phyloP scores from a whole-genome alignment of 35 echinoderm and acorn worm species.

The Hemicentrotus pulcherrimus region DNA sequence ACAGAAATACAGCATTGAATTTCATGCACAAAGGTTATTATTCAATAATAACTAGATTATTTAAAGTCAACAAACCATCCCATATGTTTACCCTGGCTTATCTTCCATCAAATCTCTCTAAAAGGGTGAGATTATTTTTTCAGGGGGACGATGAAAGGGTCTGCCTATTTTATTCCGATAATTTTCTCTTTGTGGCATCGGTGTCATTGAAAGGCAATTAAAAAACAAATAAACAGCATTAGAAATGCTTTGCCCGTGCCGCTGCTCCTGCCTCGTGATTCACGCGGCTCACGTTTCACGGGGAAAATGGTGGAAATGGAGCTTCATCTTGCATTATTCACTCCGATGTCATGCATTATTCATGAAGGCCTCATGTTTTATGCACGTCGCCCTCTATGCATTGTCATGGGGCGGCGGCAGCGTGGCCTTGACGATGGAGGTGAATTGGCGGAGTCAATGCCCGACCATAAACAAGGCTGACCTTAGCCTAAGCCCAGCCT shows the following conservation, averaged over 20 bases:
- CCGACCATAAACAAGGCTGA: constrained; percentile 15
- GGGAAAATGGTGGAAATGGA: neutral
- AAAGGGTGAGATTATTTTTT: neutral
- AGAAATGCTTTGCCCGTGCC: neutral
- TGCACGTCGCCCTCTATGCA: neutral
- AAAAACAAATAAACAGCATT: neutral
- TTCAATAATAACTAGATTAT: neutral
- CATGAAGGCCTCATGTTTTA: neutral
- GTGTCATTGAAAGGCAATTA: constrained; percentile 6
- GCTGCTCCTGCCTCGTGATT: neutral
- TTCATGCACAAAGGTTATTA: neutral
- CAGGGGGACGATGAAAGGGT: neutral
- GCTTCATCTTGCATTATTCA: neutral
- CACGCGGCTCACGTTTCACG: neutral
- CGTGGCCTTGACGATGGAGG: constrained; percentile 6
- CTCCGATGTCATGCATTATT: neutral
- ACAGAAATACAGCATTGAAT: neutral
- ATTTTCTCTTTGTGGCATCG: neutral
- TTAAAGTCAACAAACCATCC: neutral
- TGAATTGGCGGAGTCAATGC: neutral
- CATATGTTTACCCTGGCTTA: neutral
- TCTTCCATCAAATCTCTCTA: neutral
- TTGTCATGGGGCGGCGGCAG: neutral
- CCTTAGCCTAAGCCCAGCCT: neutral
- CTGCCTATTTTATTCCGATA: neutral